Evolutionary conservation across 37 sponge, comb jelly and placozoan genomes (phyloP), one percentile per base, ranked within the genome.

Genomic region (Agelas oroides): DNA sequence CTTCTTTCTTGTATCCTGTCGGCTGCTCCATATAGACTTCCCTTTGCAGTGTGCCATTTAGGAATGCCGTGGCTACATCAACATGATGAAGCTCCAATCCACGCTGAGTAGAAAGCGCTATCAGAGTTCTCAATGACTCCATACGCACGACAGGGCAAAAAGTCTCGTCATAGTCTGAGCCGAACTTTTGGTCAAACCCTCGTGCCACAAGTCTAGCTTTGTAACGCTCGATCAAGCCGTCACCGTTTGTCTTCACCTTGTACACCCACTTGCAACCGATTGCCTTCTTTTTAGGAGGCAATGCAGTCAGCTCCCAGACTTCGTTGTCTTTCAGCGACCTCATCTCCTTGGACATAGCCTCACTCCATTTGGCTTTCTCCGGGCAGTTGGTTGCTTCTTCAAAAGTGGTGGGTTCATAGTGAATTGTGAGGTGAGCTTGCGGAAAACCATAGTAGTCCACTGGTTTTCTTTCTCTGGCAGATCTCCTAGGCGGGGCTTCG

Each of bases 281-380:
- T 68, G 81, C 65, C 59, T 81, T 69, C 37, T 53, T 71, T 20
- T 25, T 59, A 1, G 67, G 12, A 28, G 81, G 81, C 35, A 69
- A 71, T 28, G 67, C 25, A 56, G 61, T 61, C 71, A 81, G 81
- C 24, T 81, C 71, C 81, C 81, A 81, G 71, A 81, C 70, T 30
- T 81, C 59, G 65, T 88, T 88, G 19, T 71, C 67, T 52, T 88
- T 52, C 15, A 88, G 75, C n/a, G 82, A 88, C 30, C 64, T 55
- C 58, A 88, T 88, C 69, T 88, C 82, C 30, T 60, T 81, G 38
- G 69, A 59, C 88, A 88, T 88, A 32, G 89, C 89, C 60, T 71
- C 73, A 54, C 53, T 23, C 73, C 73, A 83, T 28, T 83, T 41
- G 55, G 24, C 68, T 38, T 74, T 71, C 83, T 59, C 31, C 16